These are phyloP conservation scores for Diadophis punctatus DNA, from an alignment of 2,113 vertebrate species.

Conservation along the genomic window DNA sequence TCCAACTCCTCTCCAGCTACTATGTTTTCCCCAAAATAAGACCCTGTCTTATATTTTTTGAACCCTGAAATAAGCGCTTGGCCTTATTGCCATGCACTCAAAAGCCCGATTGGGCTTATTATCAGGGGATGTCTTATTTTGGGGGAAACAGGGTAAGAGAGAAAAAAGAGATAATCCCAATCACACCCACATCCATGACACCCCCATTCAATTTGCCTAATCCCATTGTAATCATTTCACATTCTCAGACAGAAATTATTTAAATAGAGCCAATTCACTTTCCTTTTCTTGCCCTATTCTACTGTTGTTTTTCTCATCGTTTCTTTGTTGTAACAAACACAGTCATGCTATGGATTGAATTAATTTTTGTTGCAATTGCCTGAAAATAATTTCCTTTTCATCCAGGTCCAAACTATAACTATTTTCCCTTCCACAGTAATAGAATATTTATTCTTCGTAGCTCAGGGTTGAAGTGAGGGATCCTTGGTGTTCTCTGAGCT, in stretches of 20 bases:
- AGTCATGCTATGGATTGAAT: neutral
- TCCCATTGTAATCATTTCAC: neutral
- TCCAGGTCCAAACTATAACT: neutral
- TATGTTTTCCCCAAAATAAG: no score
- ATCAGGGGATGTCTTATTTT: no score
- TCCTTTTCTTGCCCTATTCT: neutral
- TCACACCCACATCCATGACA: neutral
- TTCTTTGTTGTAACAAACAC: neutral
- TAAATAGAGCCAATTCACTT: neutral
- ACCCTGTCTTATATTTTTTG: no score
- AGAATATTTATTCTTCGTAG: neutral
- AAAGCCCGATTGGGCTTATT: no score
- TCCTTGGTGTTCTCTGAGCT: neutral
- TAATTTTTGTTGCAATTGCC: neutral
- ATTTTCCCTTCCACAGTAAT: neutral
- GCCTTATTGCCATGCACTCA: no score
- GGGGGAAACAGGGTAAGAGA: no score
- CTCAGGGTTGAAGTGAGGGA: neutral
- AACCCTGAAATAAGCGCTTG: no score
- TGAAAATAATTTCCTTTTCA: neutral
- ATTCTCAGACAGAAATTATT: neutral
- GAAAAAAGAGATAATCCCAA: neutral
- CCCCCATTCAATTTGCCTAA: neutral
- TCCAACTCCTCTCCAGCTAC: neutral
- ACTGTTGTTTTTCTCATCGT: neutral